These are phyloP conservation scores for Cheiracanthium punctorium DNA, from an alignment of 2,888 invertebrate genomes.

Conservation along the genomic window DNA sequence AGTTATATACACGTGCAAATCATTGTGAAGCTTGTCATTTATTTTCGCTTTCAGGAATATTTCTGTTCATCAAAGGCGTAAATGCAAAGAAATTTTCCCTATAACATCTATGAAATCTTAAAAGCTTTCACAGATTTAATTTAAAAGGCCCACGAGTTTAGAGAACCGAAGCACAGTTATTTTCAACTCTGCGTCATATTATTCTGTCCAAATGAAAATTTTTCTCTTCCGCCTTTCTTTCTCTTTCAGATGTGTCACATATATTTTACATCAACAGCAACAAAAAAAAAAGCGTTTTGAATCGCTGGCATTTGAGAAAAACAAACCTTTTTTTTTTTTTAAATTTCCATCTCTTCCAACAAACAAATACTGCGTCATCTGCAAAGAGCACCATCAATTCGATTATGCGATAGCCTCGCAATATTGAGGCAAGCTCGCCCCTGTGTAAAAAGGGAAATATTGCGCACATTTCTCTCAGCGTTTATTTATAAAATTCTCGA, in stretches of 20 bases:
- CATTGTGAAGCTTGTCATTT: too few relatives aligned
- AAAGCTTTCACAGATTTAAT: too few relatives aligned
- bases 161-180: neutral
- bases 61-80: too few relatives aligned
- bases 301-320: conserved; percentile 32
- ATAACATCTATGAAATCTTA: too few relatives aligned
- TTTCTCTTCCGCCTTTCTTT: neutral
- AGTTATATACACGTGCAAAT: too few relatives aligned
- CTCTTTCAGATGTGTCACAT: neutral
- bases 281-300: conserved; percentile 38
- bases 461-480: conserved; percentile 18
- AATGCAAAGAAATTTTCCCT: too few relatives aligned
- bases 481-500: conserved; percentile 54
- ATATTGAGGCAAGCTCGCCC: conserved; percentile 1
- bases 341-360: too few relatives aligned
- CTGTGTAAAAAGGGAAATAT: neutral
- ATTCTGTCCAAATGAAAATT: neutral
- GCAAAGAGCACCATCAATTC: conserved; percentile 54
- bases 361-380: neutral
- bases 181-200: neutral
- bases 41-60: too few relatives aligned
- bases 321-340: neutral
- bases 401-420: conserved; percentile 39
- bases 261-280: conserved; percentile 44
- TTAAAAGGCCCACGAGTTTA: too few relatives aligned